phyloP scores from a whole-genome alignment of 1,140 invertebrate species.

The Glossosoma conforme region DNA sequence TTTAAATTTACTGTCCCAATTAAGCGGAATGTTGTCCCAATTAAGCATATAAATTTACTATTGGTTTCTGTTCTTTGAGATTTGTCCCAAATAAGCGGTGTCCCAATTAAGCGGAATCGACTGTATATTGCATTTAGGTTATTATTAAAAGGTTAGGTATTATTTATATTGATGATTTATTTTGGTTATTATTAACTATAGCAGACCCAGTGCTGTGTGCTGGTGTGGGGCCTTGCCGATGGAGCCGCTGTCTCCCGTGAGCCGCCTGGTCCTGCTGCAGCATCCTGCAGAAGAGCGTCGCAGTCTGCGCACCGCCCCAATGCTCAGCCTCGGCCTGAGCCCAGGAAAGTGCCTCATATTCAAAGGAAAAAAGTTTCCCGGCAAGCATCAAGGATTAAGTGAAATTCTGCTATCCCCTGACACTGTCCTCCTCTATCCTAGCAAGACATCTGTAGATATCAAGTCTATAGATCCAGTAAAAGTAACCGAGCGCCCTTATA shows the following conservation, averaged over 20 bases:
- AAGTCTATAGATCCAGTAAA: conserved; percentile 40
- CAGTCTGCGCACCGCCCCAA: conserved; percentile 82
- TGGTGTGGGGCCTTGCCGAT: conserved; percentile 80
- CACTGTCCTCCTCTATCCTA: conserved; percentile 80
- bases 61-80: no score
- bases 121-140: no score
- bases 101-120: no score
- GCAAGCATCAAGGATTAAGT: conserved; percentile 60
- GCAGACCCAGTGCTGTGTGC: conserved; percentile 80
- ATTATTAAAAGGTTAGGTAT: no score
- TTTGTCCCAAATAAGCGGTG: no score
- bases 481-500: conserved; percentile 54
- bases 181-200: no score
- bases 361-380: conserved; percentile 81
- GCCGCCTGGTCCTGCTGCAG: conserved; percentile 76
- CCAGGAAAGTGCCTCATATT: conserved; percentile 70
- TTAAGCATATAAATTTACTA: no score
- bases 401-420: conserved; percentile 64
- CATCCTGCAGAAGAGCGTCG: conserved; percentile 91
- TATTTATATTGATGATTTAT: no score
- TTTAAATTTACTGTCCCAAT: no score
- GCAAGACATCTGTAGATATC: conserved; percentile 64
- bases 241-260: conserved; percentile 59
- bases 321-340: conserved; percentile 71
- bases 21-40: no score